Evolutionary conservation across 2,888 invertebrate species (phyloP).

Genomic region (Mythimna vitellina): DNA sequence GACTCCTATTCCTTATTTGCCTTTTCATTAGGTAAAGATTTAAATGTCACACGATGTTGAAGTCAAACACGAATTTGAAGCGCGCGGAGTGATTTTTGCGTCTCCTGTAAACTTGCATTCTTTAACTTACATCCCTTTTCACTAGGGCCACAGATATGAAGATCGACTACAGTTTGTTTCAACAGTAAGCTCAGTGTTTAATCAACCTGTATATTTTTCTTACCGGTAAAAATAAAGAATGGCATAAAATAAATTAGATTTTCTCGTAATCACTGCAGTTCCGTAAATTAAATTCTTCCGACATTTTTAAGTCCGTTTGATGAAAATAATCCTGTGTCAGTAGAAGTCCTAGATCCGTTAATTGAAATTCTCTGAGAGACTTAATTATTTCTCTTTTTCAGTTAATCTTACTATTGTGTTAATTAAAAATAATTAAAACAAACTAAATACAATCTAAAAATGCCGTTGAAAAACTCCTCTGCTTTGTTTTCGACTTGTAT

Average conservation of each 20-base stretch:
- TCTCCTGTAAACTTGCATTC: no score
- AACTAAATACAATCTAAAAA: no score
- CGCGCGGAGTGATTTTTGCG: no score
- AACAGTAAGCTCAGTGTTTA: not conserved
- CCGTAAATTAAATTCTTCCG: constrained; percentile 58
- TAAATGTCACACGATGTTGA: no score
- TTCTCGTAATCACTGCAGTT: constrained; percentile 46
- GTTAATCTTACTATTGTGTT: not conserved
- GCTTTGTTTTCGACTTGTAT: no score
- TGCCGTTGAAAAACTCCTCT: no score
- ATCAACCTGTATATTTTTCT: not conserved
- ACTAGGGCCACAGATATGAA: not conserved
- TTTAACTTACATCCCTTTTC: no score
- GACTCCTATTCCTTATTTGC: no score
- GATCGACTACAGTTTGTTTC: not conserved
- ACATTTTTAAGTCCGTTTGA: constrained; percentile 26
- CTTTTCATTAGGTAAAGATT: no score
- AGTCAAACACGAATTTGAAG: no score
- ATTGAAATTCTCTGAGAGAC: constrained; percentile 40
- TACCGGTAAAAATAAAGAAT: constrained; percentile 15
- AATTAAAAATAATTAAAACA: not conserved
- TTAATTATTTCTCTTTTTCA: constrained; percentile 7
- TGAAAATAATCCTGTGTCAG: constrained; percentile 41
- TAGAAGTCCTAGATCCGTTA: constrained; percentile 23
- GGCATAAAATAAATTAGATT: constrained; percentile 32